A percentile compares a stretch with the other conserved stretches of the same genome.
phyloP scores from a whole-genome alignment of 2,888 invertebrate species.

The Scaeva pyrastri region DNA sequence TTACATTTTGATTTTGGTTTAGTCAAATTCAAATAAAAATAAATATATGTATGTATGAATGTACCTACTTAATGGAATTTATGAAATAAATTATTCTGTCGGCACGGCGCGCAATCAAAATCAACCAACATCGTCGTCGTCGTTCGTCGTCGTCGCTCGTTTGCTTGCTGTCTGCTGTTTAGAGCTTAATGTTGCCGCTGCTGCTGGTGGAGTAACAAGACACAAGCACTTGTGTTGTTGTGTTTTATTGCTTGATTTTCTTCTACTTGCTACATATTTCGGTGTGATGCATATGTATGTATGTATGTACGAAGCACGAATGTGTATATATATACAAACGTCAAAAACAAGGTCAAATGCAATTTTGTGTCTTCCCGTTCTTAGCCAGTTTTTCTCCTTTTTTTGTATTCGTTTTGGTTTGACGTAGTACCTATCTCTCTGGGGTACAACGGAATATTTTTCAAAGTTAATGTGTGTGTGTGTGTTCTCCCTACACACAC shows the following conservation, averaged over 20 bases:
- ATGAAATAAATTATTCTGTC: constrained; percentile 75
- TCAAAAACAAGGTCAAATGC: constrained; percentile 75
- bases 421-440: constrained; percentile 40
- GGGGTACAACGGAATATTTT: constrained; percentile 37
- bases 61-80: constrained; percentile 64
- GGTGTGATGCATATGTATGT: neutral
- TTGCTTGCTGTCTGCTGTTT: constrained; percentile 9
- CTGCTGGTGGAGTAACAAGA: neutral
- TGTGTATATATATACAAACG: constrained; percentile 38
- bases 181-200: no score
- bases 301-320: neutral
- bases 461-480: neutral
- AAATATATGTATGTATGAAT: constrained; percentile 18
- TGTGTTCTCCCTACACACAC: no score
- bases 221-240: constrained; percentile 34
- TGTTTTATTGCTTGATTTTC: constrained; percentile 43
- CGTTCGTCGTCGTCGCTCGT: neutral
- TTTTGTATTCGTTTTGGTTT: neutral
- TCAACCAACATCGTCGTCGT: constrained; percentile 24
- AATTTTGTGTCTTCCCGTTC: constrained; percentile 71
- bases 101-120: constrained; percentile 54
- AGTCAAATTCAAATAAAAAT: constrained; percentile 47
- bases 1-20: constrained; percentile 12
- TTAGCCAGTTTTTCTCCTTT: constrained; percentile 34
- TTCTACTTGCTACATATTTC: constrained; percentile 2